phyloP scores from a whole-genome alignment of 1,140 invertebrate species.

The Lutraria rhynchaena region DNA sequence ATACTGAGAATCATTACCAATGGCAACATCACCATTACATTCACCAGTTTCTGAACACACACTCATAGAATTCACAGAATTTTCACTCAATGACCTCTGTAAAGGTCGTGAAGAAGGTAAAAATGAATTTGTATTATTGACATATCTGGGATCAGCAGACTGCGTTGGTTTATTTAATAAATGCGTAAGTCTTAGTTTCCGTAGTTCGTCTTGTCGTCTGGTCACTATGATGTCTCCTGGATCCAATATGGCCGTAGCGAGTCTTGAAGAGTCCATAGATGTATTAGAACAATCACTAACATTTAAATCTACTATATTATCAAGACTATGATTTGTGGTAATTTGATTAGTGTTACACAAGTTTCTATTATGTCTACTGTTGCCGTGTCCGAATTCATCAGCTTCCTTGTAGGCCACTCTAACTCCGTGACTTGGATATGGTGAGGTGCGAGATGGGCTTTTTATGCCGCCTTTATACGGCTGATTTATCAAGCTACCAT shows the following conservation, averaged over 20 bases:
- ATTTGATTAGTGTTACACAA: slow-evolving; percentile 1
- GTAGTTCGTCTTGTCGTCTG: slow-evolving; percentile 43
- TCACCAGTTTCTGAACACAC: slow-evolving; percentile 36
- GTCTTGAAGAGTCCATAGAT: background rate
- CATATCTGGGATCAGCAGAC: background rate
- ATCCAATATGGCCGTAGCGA: slow-evolving; percentile 17
- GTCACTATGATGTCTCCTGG: slow-evolving; percentile 48
- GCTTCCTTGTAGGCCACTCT: slow-evolving; percentile 48
- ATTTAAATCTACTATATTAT: background rate
- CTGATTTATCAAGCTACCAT: slow-evolving; percentile 52
- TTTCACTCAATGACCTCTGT: slow-evolving; percentile 43
- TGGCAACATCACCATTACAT: slow-evolving; percentile 2
- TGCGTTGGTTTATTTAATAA: slow-evolving; percentile 35
- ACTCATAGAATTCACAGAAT: slow-evolving; percentile 37
- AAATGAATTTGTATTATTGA: background rate
- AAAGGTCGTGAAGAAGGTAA: background rate
- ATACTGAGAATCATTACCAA: slow-evolving; percentile 49
- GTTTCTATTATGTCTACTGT: background rate
- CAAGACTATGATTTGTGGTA: background rate
- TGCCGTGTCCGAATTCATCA: background rate
- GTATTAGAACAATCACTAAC: slow-evolving; percentile 23
- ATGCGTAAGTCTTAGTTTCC: slow-evolving; percentile 50
- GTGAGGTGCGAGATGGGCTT: slow-evolving; percentile 1
- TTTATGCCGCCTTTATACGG: slow-evolving; percentile 41
- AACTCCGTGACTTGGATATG: slow-evolving; percentile 13